Percentiles rank a stretch among this genome's conserved stretches.
Evolutionary conservation across 1,140 invertebrate genomes (phyloP).

Genomic region (Drosophila trapezifrons): DNA sequence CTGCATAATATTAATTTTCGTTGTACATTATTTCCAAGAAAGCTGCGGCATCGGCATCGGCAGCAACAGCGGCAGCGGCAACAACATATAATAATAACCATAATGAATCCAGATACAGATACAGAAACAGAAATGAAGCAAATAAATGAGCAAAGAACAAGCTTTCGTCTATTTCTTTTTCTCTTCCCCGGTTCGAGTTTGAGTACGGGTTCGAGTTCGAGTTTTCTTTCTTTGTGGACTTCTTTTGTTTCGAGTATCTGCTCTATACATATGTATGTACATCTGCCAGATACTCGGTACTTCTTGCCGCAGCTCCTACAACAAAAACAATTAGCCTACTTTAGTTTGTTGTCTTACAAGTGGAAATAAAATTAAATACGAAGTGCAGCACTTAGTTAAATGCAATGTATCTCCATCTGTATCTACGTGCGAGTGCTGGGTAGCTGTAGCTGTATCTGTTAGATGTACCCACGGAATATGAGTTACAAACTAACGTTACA

Average conservation of each 20-base stretch:
- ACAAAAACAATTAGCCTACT: slow-evolving; percentile 80
- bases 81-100: slow-evolving; percentile 71
- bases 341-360: slow-evolving; percentile 79
- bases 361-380: slow-evolving; percentile 80
- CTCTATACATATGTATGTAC: slow-evolving; percentile 6
- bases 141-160: slow-evolving; percentile 78
- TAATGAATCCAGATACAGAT: slow-evolving; percentile 69
- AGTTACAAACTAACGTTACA: slow-evolving; percentile 37
- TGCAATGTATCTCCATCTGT: slow-evolving; percentile 56
- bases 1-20: slow-evolving; percentile 82
- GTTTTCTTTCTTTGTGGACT: slow-evolving; percentile 28
- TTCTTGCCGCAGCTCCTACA: slow-evolving; percentile 50
- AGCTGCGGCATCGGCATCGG: slow-evolving; percentile 34
- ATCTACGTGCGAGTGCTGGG: slow-evolving; percentile 14
- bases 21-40: slow-evolving; percentile 75
- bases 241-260: slow-evolving; percentile 33
- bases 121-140: slow-evolving; percentile 69
- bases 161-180: slow-evolving; percentile 40
- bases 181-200: neutral
- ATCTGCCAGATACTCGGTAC: slow-evolving; percentile 20
- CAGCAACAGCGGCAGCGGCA: slow-evolving; percentile 39
- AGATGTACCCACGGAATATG: slow-evolving; percentile 47
- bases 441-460: slow-evolving; percentile 30
- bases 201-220: slow-evolving; percentile 17
- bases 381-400: slow-evolving; percentile 73